phyloP scores from a whole-genome alignment of 2,797 vertebrate species.

The Chloroceryle amazona region DNA sequence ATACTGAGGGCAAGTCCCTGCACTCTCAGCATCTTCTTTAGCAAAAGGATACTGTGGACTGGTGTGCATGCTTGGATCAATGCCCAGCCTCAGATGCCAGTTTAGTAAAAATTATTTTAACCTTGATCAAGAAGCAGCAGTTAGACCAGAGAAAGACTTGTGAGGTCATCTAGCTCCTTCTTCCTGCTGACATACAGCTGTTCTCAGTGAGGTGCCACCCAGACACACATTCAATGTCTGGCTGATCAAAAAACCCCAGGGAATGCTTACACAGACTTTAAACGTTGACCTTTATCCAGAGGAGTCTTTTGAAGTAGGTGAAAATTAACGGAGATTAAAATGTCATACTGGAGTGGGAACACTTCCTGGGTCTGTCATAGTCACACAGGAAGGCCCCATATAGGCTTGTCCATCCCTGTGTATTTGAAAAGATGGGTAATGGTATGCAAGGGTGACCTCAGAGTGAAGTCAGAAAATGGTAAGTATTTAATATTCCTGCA shows the following conservation, averaged over 20 bases:
- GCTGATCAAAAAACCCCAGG: not conserved
- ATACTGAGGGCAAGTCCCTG: not conserved
- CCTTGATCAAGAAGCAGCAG: slow-evolving; percentile 21
- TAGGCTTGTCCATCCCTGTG: not conserved
- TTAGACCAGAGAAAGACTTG: not conserved
- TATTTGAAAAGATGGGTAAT: not conserved
- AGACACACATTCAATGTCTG: not conserved
- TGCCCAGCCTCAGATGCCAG: not conserved
- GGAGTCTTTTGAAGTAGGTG: not conserved
- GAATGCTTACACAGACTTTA: not conserved
- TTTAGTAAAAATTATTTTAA: slow-evolving; percentile 10
- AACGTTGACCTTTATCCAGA: not conserved
- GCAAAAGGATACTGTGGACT: not conserved
- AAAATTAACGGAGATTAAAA: slow-evolving; percentile 32
- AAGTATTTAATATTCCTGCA: not conserved
- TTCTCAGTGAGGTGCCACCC: not conserved
- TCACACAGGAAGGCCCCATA: not conserved
- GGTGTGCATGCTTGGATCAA: not conserved
- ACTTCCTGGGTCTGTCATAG: not conserved
- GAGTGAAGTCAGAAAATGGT: not conserved
- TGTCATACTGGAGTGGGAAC: not conserved
- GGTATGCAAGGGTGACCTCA: not conserved
- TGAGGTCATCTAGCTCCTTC: not conserved
- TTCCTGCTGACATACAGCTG: not conserved
- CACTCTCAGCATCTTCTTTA: not conserved